phyloP scores from a whole-genome alignment of 1,140 invertebrate genomes.

The Scylla paramamosain region DNA sequence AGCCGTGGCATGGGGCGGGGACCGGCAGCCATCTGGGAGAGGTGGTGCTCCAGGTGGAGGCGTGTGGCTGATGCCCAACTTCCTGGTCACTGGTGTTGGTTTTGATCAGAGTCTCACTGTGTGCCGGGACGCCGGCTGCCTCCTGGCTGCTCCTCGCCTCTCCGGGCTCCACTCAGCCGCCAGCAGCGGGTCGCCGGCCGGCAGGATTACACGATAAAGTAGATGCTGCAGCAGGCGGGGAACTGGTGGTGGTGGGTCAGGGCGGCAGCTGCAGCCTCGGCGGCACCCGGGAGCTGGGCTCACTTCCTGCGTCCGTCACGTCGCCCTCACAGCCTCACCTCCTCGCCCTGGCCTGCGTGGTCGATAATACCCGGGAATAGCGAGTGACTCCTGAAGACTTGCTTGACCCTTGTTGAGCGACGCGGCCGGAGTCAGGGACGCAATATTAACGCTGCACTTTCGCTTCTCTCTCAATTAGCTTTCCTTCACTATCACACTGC shows the following conservation, averaged over 20 bases:
- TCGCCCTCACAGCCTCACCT: conserved; percentile 27
- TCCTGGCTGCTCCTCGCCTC: background rate
- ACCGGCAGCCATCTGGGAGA: conserved; percentile 48
- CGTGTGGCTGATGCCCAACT: background rate
- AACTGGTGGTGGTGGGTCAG: background rate
- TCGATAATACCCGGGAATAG: background rate
- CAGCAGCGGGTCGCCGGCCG: background rate
- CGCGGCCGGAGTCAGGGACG: background rate
- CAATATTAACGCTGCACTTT: conserved; percentile 28
- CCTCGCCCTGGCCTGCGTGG: conserved; percentile 26
- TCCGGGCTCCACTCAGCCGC: background rate
- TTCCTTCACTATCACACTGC: background rate
- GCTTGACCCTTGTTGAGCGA: background rate
- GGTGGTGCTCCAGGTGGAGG: background rate
- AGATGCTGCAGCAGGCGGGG: background rate
- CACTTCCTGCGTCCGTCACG: conserved; percentile 46
- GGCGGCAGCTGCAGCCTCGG: conserved; percentile 34
- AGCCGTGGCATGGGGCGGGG: background rate
- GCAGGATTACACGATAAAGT: conserved; percentile 8
- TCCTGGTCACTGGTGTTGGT: background rate
- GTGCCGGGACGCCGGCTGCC: background rate
- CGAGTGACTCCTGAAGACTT: background rate
- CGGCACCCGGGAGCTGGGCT: conserved; percentile 24
- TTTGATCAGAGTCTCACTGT: background rate
- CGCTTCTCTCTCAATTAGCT: conserved; percentile 46